Base-by-base conservation (phyloP, 2,797 vertebrate genomes). In the Otus scops region DNA sequence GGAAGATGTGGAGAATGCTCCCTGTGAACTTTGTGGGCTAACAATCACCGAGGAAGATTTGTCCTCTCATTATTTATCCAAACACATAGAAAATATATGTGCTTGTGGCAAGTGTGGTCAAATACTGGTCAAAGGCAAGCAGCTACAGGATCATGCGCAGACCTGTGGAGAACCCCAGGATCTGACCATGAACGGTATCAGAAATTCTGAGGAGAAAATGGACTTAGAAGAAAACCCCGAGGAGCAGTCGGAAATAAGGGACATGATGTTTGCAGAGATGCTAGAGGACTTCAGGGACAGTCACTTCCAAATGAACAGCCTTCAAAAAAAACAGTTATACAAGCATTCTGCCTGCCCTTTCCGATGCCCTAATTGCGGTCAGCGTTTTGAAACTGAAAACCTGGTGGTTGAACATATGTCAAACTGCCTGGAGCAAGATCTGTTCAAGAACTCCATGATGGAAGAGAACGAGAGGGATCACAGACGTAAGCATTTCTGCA, bases 61-160 rank as follows among this genome's bases (percentile, higher is more conserved):
- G 91, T 99, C 99, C 0, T 98, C 98, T 71, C 99, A 99, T 98
- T 99, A 99, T 96, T 98, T 99, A 95, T 99, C 99, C 96, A 99
- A 98, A 97, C 99, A 99, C 97, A 99, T 99, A 97, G 99, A 99
- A 85, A 99, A 99, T 84, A 99, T 99, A 91, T 99, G 99, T 34
- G 99, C 99, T 4, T 99, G 99, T 32, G 99, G 99, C 30, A 98
- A 99, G 71, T 99, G 99, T 15, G 99, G 99, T 79, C 99, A 99
- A 95, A 99, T 99, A 82, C 98, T 99, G 43, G 99, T 99, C 84
- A 99, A 99, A 97, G 99, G 99, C 34, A 98, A 99, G 70, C 99
- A 99, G 97, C 98, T 99, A 45, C 99, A 99, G 97, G 99, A 99
- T 85, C 99, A 99, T 7, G 99, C 99, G 0, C 98, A 99, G 95